Base-by-base conservation (phyloP, 1,140 invertebrate genomes). In the Lerema accius region DNA sequence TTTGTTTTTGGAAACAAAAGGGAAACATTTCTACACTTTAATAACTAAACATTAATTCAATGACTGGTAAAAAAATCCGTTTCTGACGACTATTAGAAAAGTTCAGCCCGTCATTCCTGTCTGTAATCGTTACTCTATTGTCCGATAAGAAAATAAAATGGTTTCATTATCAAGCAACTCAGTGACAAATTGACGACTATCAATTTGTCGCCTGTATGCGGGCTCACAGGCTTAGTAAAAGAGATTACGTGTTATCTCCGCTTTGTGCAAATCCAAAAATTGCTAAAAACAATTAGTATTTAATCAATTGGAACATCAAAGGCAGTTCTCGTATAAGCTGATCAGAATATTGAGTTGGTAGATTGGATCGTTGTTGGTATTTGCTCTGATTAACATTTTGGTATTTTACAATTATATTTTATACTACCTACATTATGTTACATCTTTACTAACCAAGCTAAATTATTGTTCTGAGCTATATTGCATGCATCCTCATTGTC, bases 121-220 rank as follows among this genome's bases (percentile, higher is more conserved):
- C 28, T 32, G 9, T 32, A 9, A 1, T 32, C 28, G 28, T 32
- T 32, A 32, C 23, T 60, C 55, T 53, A 45, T 39, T 45, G 51
- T 39, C 48, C 37, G 63, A 70, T 70, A 70, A 63, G 58, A 49
- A 43, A 62, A 7, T 32, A 32, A 32, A 67, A 63, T 59, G 63
- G 56, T 53, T 39, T 65, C 39, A 14, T 35, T 39, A 42, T 62
- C 51, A 23, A 35, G 42, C 23, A 56, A 56, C 26, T 45, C 48
- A 51, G 23, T 71, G 67, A 77, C 62, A 77, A 69, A 77, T 77
- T 23, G 63, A 14, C 37, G 39, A 46, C 58, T 61, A 77, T 77
- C 58, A 77, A 77, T 77, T 65, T 43, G 63, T 68, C 45, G 42
- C 56, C 37, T 55, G 51, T 48, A 71, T 74, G 61, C 67, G 71